Percentiles rank a stretch among this genome's conserved stretches.
Evolutionary conservation across 2,888 invertebrate species (phyloP).

Genomic region (Coleophora flavipennella): DNA sequence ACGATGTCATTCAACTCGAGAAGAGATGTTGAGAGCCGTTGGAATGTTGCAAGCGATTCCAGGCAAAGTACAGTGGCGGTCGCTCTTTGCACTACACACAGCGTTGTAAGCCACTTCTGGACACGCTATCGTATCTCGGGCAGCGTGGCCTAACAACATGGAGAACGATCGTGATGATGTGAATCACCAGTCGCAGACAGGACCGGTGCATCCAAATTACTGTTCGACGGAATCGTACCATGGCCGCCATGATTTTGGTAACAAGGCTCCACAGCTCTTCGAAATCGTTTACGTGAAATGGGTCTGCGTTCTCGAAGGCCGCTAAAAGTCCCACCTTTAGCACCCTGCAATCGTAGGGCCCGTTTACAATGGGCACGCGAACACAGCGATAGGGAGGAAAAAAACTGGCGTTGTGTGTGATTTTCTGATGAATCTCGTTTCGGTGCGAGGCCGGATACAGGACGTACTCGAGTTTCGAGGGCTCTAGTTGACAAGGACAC

Average conservation of each 20-base stretch:
- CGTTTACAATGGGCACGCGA: too few relatives aligned
- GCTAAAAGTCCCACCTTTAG: neutral
- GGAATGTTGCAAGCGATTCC: neutral
- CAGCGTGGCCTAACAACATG: slow-evolving; percentile 1
- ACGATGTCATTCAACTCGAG: neutral
- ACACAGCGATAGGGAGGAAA: too few relatives aligned
- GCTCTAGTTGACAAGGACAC: too few relatives aligned
- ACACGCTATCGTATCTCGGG: slow-evolving; percentile 1
- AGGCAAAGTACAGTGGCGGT: neutral
- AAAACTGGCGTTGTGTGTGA: too few relatives aligned
- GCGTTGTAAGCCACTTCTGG: neutral
- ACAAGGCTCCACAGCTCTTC: neutral
- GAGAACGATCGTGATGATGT: slow-evolving; percentile 1
- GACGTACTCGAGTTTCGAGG: too few relatives aligned
- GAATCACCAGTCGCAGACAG: slow-evolving; percentile 3
- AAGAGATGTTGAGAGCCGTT: neutral
- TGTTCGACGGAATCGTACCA: neutral
- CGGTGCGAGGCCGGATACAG: too few relatives aligned
- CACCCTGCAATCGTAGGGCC: too few relatives aligned
- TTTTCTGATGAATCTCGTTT: too few relatives aligned
- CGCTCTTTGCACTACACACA: slow-evolving; percentile 1
- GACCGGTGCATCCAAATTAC: neutral
- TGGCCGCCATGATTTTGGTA: neutral
- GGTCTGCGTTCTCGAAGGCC: too few relatives aligned
- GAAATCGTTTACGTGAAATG: neutral